Evolutionary conservation across 1,140 invertebrate species (phyloP), one percentile per base, ranked within the genome.

Genomic region (Metaphire vulgaris): DNA sequence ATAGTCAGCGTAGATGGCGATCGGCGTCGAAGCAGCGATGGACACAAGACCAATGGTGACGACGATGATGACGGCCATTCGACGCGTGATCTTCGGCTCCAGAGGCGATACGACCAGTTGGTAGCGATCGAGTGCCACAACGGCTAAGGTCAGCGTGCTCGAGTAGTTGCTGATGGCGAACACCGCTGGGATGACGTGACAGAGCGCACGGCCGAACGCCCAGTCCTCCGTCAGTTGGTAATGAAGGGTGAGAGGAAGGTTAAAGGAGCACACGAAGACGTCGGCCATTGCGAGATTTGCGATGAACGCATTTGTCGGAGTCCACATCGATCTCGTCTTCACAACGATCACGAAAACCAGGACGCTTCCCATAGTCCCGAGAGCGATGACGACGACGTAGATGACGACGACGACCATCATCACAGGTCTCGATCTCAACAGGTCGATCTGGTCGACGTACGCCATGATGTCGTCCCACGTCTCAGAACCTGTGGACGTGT

Each of bases 111-210:
- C 66, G 26, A 77, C 69, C 1, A 77, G 76, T 26, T 75, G 34
- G 65, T 74, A 77, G 30, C 76, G 70, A 64, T 77, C 76, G 29
- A 75, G 33, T 21, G 76, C 76, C 64, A 77, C 74, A 64, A 72
- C 65, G 26, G 76, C 74, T 34, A 77, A 29, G 12, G 72, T 33
- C 28, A 77, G 72, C 15, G 66, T 75, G 65, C 65, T 69, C 29
- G 71, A 31, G 72, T 74, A 77, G 1, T 69, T 72, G 65, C 68
- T 64, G 64, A 77, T 68, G 26, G 64, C 76, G 72, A 77, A 77
- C 16, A 67, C 15, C 71, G 69, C 14, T 29, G 72, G 72, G 31
- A 77, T 33, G 26, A 69, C 67, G 72, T 74, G 76, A 67, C 76
- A 77, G 15, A 77, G 34, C 16, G 68, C 30, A 21, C 30, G 30